Evolutionary conservation across 1,140 invertebrate species (phyloP).

Genomic region (Brachionus plicatilis): DNA sequence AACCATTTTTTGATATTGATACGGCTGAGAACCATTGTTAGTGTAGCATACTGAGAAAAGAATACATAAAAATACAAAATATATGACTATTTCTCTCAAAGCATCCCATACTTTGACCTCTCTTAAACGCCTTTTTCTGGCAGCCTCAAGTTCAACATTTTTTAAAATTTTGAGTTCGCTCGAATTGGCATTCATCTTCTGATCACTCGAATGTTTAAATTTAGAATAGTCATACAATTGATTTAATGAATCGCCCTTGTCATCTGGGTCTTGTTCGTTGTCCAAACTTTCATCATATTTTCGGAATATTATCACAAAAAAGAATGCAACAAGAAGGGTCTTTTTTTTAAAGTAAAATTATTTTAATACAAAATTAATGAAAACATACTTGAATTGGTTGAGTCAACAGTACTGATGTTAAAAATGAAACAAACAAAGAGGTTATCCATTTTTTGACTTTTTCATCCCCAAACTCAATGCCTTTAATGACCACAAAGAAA

Average conservation of each 20-base stretch:
- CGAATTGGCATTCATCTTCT: slow-evolving; percentile 44
- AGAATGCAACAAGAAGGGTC: slow-evolving; percentile 57
- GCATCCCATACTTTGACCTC: slow-evolving; percentile 58
- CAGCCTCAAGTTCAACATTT: slow-evolving; percentile 50
- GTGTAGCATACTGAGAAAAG: slow-evolving; percentile 58
- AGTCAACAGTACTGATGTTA: slow-evolving; percentile 16
- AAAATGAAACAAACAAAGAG: slow-evolving; percentile 19
- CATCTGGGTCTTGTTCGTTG: slow-evolving; percentile 56
- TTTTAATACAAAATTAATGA: not conserved
- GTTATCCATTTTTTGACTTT: slow-evolving; percentile 32
- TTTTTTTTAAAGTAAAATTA: not conserved
- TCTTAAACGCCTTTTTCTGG: slow-evolving; percentile 52
- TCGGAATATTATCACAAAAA: slow-evolving; percentile 58
- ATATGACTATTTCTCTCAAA: slow-evolving; percentile 56
- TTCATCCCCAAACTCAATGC: slow-evolving; percentile 29
- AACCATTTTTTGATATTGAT: slow-evolving; percentile 54
- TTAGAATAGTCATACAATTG: slow-evolving; percentile 48
- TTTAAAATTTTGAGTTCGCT: slow-evolving; percentile 53
- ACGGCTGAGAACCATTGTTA: slow-evolving; percentile 53
- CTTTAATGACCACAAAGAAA: slow-evolving; percentile 12
- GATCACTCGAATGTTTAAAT: slow-evolving; percentile 42
- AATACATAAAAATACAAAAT: slow-evolving; percentile 58
- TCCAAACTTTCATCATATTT: slow-evolving; percentile 57
- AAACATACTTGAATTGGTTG: not conserved
- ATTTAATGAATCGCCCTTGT: slow-evolving; percentile 50